These are phyloP conservation scores for Podarcis lilfordi DNA, from an alignment of 2,797 vertebrate species.

Conservation along the genomic window DNA sequence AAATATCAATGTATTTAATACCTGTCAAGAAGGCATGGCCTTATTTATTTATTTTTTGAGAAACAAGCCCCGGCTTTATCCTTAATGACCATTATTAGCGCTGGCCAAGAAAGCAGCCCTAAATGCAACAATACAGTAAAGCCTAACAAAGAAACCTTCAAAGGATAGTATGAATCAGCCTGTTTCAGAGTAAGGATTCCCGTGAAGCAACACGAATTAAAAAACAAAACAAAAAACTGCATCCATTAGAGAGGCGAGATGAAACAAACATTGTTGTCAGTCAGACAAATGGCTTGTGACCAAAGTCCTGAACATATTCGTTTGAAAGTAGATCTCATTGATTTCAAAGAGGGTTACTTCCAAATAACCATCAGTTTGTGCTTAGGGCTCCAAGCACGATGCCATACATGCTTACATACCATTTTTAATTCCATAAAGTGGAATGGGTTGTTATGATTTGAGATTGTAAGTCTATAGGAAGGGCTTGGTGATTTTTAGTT, in stretches of 20 bases:
- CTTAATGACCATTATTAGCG: constrained; percentile 7
- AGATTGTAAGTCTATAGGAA: not conserved
- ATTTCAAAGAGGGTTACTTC: not conserved
- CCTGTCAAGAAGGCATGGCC: constrained; percentile 10
- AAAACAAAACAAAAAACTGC: not conserved
- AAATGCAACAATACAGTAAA: not conserved
- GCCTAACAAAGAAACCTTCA: not conserved
- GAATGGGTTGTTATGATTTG: not conserved
- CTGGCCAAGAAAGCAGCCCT: not conserved
- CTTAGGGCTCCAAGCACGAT: not conserved
- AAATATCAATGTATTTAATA: constrained; percentile 27
- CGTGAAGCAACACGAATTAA: not conserved
- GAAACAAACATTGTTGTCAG: not conserved
- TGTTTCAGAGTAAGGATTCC: not conserved
- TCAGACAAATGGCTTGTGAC: not conserved
- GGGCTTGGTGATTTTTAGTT: not conserved
- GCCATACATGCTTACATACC: not conserved
- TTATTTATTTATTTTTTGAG: not conserved
- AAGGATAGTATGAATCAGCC: not conserved
- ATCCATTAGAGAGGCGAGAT: not conserved
- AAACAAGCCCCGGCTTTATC: not conserved
- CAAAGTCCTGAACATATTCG: not conserved
- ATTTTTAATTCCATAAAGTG: not conserved
- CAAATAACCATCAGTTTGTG: not conserved
- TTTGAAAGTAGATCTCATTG: not conserved